Evolutionary conservation across 2,797 vertebrate genomes (phyloP), one percentile per base, ranked within the genome.

Genomic region (Notolepis coatsorum): DNA sequence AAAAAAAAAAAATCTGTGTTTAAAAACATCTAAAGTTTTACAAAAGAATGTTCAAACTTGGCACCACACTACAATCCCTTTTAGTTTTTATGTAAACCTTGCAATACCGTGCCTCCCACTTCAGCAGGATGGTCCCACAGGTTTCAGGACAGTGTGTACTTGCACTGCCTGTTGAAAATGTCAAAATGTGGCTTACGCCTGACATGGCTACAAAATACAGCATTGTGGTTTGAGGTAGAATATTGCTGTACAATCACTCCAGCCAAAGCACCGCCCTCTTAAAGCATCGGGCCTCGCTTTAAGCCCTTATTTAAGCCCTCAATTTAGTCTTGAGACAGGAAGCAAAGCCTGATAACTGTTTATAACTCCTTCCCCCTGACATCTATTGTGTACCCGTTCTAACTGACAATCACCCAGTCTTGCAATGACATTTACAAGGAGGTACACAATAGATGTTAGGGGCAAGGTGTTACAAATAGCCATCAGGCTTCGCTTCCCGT

Each of bases 141-240:
- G 37, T 6, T 6, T 39, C 37, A 5, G 37, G 2, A 15, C 12
- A 39, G 17, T 6, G 12, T 10, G 1, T 50, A 47, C 10, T 13
- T 38, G 10, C 12, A 57, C 46, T 25, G 1, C 20, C 33, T 25
- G 17, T 3, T 18, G 48, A 17, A 6, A n/a, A n/a, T n/a, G 13
- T 42, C 35, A 4, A 25, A 59, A 13, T 15, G 2, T 17, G 12
- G 2, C 13, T 61, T 38, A 3, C 1, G 30, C 8, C 4, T n/a
- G 2, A 60, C 20, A 7, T 3, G 12, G 38, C 12, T 51, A 46
- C 3, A 65, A 7, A 54, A 42, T 42, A 43, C 15, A 73, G 41
- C 54, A 27, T 55, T 59, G 58, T 57, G 54, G 24, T 74, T 18
- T 69, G 88, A 90, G 84, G 82, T 85, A 90, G 81, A 67, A 45